Conservation (phyloP, 2,797 vertebrate species). For the Enteromius argenteus region DNA sequence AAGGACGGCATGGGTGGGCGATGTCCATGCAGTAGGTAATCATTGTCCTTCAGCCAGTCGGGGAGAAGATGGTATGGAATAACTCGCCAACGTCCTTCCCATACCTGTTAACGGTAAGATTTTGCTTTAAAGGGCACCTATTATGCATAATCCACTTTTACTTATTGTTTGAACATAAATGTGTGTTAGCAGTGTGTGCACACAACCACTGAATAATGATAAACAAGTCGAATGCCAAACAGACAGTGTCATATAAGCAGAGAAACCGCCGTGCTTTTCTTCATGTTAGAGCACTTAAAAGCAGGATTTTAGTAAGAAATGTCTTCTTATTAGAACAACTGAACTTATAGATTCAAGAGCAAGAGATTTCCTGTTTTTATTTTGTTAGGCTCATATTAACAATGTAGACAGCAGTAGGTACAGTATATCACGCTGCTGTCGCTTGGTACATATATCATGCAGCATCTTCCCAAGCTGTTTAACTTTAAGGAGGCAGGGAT, state of each 20-base stretch:
- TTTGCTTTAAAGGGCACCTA: neutral
- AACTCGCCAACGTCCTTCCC: slow-evolving; percentile 98
- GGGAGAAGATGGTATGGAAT: slow-evolving; percentile 96
- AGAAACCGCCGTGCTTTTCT: too few relatives aligned
- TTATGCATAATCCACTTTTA: neutral
- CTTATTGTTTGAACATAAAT: neutral
- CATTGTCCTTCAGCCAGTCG: slow-evolving; percentile 98
- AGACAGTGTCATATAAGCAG: too few relatives aligned
- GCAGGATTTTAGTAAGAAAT: too few relatives aligned
- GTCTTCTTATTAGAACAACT: too few relatives aligned
- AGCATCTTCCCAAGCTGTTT: too few relatives aligned
- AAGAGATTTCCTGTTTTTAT: too few relatives aligned
- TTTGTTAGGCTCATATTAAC: too few relatives aligned
- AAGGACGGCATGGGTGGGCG: slow-evolving; percentile 98
- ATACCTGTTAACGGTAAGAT: slow-evolving; percentile 79
- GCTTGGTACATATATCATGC: too few relatives aligned
- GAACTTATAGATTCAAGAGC: too few relatives aligned
- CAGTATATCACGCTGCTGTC: too few relatives aligned
- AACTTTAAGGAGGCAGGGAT: neutral
- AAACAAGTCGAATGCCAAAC: neutral
- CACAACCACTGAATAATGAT: neutral
- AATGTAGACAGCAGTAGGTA: too few relatives aligned
- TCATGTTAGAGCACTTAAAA: too few relatives aligned
- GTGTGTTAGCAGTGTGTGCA: neutral
- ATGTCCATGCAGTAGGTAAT: slow-evolving; percentile 97